Percentiles rank a stretch among this genome's conserved stretches.
Conservation (phyloP, 2,888 invertebrate genomes). For the Phortica magna region DNA sequence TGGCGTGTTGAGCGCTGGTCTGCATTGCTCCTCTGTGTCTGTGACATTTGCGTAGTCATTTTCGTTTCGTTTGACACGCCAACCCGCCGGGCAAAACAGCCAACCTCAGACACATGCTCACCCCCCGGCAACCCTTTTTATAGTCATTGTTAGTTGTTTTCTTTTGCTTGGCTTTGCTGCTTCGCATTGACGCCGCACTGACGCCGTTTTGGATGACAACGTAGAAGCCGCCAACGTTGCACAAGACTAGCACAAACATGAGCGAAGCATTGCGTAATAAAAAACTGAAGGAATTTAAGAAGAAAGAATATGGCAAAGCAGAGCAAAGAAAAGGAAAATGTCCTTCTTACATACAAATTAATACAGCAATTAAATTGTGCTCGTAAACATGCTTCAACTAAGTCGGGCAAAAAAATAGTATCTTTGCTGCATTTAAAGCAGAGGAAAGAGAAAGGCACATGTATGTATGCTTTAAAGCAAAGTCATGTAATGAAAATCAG, state of each 20-base stretch:
- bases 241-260: constrained; percentile 46
- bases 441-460: background rate
- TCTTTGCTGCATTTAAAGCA: background rate
- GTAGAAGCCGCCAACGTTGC: background rate
- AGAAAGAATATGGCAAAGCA: constrained; percentile 43
- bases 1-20: background rate
- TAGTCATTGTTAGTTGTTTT: constrained; percentile 53
- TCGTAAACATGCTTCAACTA: background rate
- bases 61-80: background rate
- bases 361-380: constrained; percentile 38
- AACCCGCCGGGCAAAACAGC: background rate
- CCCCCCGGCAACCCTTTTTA: constrained; percentile 54
- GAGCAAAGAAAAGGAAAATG: constrained; percentile 44
- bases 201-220: constrained; percentile 20
- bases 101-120: no score
- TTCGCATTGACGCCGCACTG: constrained; percentile 51
- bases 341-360: constrained; percentile 44
- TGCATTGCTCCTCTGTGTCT: constrained; percentile 34
- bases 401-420: background rate
- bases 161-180: constrained; percentile 43
- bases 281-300: constrained; percentile 17
- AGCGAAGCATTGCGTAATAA: constrained; percentile 47
- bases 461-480: background rate
- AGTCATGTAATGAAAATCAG: background rate
- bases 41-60: background rate